Percentiles rank a stretch among this genome's conserved stretches.
Evolutionary conservation across 2,888 invertebrate species (phyloP).

Genomic region (Pandemis corylana): DNA sequence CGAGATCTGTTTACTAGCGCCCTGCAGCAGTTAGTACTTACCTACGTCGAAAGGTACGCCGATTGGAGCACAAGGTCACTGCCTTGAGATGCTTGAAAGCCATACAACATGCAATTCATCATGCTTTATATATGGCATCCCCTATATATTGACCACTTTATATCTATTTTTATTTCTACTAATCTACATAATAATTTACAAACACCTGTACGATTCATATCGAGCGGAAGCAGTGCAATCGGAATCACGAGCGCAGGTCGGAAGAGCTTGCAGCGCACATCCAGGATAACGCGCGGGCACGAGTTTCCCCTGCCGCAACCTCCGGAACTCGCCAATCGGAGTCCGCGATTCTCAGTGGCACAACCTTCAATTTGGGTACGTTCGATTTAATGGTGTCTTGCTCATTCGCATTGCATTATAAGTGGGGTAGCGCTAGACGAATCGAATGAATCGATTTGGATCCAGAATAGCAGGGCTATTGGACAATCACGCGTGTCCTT

Average conservation of each 20-base stretch:
- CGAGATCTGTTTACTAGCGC: too few relatives aligned
- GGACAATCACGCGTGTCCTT: conserved; percentile 64
- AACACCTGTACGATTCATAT: conserved; percentile 1
- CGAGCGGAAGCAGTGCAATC: conserved; percentile 39
- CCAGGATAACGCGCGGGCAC: conserved; percentile 45
- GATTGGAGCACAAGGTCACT: too few relatives aligned
- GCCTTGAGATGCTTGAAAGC: too few relatives aligned
- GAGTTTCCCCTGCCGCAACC: conserved; percentile 45
- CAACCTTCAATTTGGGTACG: conserved; percentile 27
- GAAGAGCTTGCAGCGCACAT: conserved; percentile 44
- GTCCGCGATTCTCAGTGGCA: conserved; percentile 12
- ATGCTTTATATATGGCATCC: too few relatives aligned
- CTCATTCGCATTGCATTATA: conserved; percentile 38
- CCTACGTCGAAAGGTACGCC: too few relatives aligned
- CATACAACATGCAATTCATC: too few relatives aligned
- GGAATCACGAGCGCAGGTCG: conserved; percentile 42
- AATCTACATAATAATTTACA: conserved; percentile 11
- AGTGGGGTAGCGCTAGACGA: conserved; percentile 21
- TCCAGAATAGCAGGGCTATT: conserved; percentile 60
- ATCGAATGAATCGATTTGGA: conserved; percentile 36
- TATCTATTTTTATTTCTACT: background rate
- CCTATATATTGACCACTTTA: too few relatives aligned
- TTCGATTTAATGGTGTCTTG: conserved; percentile 41
- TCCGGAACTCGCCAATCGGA: conserved; percentile 43
- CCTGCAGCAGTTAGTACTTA: too few relatives aligned